These are phyloP conservation scores for Drosophila sturtevanti DNA, from an alignment of 1,140 invertebrate species.

Conservation along the genomic window DNA sequence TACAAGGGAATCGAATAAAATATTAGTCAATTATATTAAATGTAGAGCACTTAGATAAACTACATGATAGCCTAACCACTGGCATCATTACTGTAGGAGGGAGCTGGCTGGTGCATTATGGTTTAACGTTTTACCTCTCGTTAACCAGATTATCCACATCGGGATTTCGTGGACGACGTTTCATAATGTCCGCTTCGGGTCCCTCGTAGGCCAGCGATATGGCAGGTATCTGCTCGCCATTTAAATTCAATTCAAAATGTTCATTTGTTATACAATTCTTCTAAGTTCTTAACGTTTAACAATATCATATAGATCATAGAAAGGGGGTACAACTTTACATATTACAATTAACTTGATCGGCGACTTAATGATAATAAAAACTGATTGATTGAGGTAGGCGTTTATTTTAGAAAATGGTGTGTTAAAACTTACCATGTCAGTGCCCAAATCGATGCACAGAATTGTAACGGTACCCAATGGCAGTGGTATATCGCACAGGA, in stretches of 20 bases:
- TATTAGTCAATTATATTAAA: not conserved
- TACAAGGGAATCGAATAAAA: not conserved
- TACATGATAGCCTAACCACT: constrained; percentile 38
- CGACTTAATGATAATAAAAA: constrained; percentile 50
- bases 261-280: constrained; percentile 38
- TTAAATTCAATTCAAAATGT: constrained; percentile 31
- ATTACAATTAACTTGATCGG: constrained; percentile 60
- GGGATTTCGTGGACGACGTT: constrained; percentile 97
- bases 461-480: constrained; percentile 99
- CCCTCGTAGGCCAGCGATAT: constrained; percentile 99
- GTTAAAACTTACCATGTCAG: constrained; percentile 96
- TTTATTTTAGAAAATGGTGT: not conserved
- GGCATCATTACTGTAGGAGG: constrained; percentile 8
- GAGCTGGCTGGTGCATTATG: not conserved
- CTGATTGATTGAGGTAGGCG: constrained; percentile 11
- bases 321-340: constrained; percentile 42
- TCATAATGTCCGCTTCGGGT: constrained; percentile 99
- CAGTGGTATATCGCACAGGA: constrained; percentile 97
- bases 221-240: constrained; percentile 91
- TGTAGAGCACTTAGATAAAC: constrained; percentile 40
- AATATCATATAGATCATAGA: constrained; percentile 18
- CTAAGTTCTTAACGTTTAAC: constrained; percentile 53
- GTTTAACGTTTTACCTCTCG: constrained; percentile 88
- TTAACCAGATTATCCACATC: constrained; percentile 98
- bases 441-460: constrained; percentile 99